Base-by-base conservation (phyloP, 1,140 invertebrate genomes). In the Panagrolaimus sp. region DNA sequence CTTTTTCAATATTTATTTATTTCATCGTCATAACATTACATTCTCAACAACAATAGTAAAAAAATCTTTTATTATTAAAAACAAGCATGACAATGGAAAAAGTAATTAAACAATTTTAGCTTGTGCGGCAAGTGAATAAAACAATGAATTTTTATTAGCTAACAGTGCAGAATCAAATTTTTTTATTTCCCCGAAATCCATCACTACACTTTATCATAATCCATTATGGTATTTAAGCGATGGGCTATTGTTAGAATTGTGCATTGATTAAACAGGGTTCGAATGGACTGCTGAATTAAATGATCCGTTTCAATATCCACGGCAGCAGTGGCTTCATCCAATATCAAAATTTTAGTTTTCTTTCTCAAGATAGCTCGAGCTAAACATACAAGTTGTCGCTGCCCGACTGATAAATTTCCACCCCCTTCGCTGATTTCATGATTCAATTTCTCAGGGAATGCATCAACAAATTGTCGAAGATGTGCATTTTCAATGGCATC, bases 91-190 rank as follows among this genome's bases (percentile, higher is more conserved):
- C n/a, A n/a, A n/a, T n/a, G n/a, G n/a, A n/a, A n/a, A n/a, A n/a
- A n/a, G n/a, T n/a, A n/a, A n/a, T n/a, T 65, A 66, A 53, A 74
- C 66, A 61, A 78, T 46, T 64, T 91, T 91, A 66, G 93, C 92
- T 85, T 95, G 91, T 84, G 91, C 91, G 43, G 92, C 92, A 91
- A 97, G 92, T 76, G 89, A 87, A 84, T 92, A 91, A 85, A 96
- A 97, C 73, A 92, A 87, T 44, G 90, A 90, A 66, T 88, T 87
- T 70, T 88, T 88, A 79, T 92, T 88, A 70, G 88, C 85, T 23
- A 96, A 85, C 68, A 96, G 85, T 65, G 86, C 86, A 8, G 89
- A 87, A 43, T 78, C 78, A 72, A 84, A 86, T 68, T 86, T 85
- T 27, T 73, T 72, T 4, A 86, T 82, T 63, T 72, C 84, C 9